Conservation (phyloP, 2,113 vertebrate species). For the Xyrauchen texanus region DNA sequence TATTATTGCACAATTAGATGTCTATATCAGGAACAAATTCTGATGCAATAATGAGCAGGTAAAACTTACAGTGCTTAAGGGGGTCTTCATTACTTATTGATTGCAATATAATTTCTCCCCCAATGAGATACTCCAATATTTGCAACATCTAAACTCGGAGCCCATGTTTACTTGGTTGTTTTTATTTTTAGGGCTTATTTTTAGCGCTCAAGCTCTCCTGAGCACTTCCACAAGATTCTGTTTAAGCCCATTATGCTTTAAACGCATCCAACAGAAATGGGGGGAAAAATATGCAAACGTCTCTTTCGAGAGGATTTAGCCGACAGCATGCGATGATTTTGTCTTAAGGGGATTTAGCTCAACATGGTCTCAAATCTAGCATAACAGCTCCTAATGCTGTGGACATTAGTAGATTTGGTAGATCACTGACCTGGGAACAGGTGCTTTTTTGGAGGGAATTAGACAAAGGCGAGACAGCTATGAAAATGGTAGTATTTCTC, state of each 20-base stretch:
- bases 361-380: constrained; percentile 41
- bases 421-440: constrained; percentile 34
- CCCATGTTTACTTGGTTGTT: background rate
- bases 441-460: constrained; percentile 38
- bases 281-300: background rate
- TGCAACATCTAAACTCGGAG: background rate
- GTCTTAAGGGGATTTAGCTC: constrained; percentile 44
- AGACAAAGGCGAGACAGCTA: constrained; percentile 22
- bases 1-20: background rate
- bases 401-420: constrained; percentile 30
- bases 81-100: constrained; percentile 2
- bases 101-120: background rate
- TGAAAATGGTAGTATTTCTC: constrained; percentile 37
- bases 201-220: no score
- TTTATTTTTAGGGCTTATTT: constrained; percentile 8
- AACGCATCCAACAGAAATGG: background rate
- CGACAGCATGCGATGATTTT: constrained; percentile 38
- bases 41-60: background rate
- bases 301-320: constrained; percentile 32
- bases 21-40: no score
- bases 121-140: background rate
- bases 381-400: constrained; percentile 44
- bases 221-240: background rate
- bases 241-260: background rate
- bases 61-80: background rate